A percentile compares a stretch with the other conserved stretches of the same genome.
Conservation (phyloP, 2,888 invertebrate genomes). For the Xestia rhomboidea region DNA sequence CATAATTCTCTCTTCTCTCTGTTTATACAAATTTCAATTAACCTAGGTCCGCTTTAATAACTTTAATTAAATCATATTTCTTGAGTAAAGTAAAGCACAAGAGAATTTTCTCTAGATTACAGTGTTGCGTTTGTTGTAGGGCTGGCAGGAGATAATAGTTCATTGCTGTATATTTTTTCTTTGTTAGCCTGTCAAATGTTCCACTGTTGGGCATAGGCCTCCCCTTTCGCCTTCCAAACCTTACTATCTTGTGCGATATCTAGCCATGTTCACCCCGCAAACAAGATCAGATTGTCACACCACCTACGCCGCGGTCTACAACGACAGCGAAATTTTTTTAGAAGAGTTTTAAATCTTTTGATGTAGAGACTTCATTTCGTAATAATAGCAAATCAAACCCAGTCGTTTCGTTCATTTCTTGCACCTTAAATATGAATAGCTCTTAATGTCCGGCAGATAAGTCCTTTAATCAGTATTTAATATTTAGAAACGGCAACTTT, state of each 20-base stretch:
- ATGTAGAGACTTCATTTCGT: neutral
- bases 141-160: constrained; percentile 65
- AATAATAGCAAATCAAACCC: neutral
- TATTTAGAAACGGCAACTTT: neutral
- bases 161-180: neutral
- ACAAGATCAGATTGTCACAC: too few species aligned
- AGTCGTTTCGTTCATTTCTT: neutral
- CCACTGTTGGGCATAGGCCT: too few species aligned
- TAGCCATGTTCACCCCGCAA: too few species aligned
- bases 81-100: constrained; percentile 72
- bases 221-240: too few species aligned
- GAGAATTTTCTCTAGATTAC: constrained; percentile 76
- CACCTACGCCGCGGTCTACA: too few species aligned
- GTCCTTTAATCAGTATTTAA: neutral
- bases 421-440: neutral
- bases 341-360: too few species aligned
- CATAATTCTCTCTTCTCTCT: constrained; percentile 79
- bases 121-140: constrained; percentile 73
- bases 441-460: neutral
- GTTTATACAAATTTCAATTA: constrained; percentile 88
- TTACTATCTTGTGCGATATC: too few species aligned
- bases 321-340: too few species aligned
- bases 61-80: constrained; percentile 88
- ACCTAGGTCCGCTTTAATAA: constrained; percentile 82
- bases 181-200: neutral